Evolutionary conservation across 2,888 invertebrate species (phyloP).

Genomic region (Nezara viridula): DNA sequence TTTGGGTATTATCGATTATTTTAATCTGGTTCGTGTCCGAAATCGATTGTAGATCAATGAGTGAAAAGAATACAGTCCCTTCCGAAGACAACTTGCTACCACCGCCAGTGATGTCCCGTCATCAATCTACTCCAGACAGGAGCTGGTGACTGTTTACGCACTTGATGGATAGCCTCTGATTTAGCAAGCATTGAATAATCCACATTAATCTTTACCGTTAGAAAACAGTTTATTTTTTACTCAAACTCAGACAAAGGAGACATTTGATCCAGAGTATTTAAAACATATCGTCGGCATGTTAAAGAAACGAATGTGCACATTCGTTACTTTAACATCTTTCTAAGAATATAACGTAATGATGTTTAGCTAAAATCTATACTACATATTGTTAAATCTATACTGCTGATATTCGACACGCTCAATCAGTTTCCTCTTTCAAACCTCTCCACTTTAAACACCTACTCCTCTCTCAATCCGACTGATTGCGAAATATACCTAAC

Average conservation of each 20-base stretch:
- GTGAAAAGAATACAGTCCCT: neutral
- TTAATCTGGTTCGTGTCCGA: neutral
- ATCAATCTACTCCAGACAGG: neutral
- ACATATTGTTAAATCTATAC: no score
- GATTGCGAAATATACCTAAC: no score
- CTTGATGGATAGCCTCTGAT: constrained; percentile 13
- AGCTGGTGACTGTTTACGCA: neutral
- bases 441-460: no score
- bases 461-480: no score
- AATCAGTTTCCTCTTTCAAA: no score
- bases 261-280: neutral
- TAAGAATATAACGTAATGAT: no score
- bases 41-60: neutral
- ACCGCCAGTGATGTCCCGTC: neutral
- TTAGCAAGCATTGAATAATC: neutral
- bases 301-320: no score
- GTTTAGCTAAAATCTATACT: no score
- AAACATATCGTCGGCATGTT: no score
- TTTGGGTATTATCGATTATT: neutral
- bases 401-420: no score
- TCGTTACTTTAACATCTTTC: no score
- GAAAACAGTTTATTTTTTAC: neutral
- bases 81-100: neutral
- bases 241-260: neutral
- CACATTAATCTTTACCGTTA: neutral